These are phyloP conservation scores for Lymantria dispar DNA, from an alignment of 2,888 invertebrate species.

Conservation along the genomic window DNA sequence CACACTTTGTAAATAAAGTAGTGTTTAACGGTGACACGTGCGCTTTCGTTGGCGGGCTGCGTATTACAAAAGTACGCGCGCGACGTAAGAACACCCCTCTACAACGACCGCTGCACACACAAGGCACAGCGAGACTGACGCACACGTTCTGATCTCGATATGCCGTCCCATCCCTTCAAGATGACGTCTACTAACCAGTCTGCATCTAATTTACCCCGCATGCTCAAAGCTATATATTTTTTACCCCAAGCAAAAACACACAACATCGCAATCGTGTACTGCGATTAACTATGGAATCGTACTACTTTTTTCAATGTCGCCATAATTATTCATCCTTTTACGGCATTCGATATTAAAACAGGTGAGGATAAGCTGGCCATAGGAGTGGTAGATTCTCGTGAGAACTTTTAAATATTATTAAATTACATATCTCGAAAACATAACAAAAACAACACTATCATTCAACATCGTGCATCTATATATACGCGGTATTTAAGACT, in stretches of 20 bases:
- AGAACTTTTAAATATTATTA: constrained; percentile 9
- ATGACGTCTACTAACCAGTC: constrained; percentile 4
- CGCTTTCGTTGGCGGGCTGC: constrained; percentile 69
- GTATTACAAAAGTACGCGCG: constrained; percentile 60
- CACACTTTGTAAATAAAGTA: constrained; percentile 54
- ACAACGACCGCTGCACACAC: constrained; percentile 69
- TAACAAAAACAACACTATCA: too few species aligned
- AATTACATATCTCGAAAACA: too few species aligned
- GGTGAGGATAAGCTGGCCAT: constrained; percentile 53
- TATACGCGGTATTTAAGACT: too few species aligned
- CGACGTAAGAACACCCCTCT: constrained; percentile 48
- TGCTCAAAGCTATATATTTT: constrained; percentile 38
- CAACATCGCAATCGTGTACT: constrained; percentile 36
- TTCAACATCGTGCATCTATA: too few species aligned
- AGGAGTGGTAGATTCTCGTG: constrained; percentile 21
- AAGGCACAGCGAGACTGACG: constrained; percentile 68
- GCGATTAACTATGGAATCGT: constrained; percentile 46
- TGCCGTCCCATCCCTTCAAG: constrained; percentile 46
- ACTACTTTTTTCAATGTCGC: constrained; percentile 58
- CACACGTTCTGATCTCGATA: constrained; percentile 38
- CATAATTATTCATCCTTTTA: constrained; percentile 74
- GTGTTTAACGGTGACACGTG: constrained; percentile 68
- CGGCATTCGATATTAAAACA: constrained; percentile 60
- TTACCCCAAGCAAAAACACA: constrained; percentile 47
- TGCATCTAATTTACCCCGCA: constrained; percentile 49